phyloP scores from a whole-genome alignment of 2,113 vertebrate species.

The Phocoena phocoena region DNA sequence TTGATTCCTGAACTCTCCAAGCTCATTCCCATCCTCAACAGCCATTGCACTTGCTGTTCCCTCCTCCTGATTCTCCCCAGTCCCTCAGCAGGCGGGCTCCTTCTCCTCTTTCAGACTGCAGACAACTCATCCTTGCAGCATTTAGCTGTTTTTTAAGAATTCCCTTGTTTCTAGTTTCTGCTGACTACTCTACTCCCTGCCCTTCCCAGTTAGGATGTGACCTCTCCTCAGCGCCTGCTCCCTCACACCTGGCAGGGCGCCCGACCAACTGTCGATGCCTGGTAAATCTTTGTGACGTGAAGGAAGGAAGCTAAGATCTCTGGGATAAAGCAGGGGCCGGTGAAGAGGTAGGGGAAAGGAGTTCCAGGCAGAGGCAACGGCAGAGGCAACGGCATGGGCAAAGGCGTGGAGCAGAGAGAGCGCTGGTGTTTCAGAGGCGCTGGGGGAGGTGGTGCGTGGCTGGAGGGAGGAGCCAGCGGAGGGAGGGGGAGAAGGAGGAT shows the following conservation, averaged over 20 bases:
- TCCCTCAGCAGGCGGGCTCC: neutral
- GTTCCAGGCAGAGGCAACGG: neutral
- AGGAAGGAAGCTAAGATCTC: neutral
- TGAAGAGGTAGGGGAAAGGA: neutral
- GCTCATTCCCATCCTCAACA: neutral
- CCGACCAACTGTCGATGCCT: neutral
- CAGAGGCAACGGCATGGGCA: neutral
- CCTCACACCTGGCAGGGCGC: neutral
- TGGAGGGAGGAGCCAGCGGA: neutral
- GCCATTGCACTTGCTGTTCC: neutral
- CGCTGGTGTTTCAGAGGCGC: neutral
- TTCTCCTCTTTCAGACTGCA: neutral
- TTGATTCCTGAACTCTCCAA: neutral
- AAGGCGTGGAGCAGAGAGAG: neutral
- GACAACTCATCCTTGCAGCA: neutral
- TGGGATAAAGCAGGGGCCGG: too few species aligned
- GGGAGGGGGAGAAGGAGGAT: neutral
- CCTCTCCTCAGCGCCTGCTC: neutral
- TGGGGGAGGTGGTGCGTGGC: neutral
- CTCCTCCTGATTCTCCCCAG: neutral
- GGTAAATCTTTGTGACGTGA: neutral
- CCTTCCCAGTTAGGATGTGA: neutral
- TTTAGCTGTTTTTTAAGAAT: neutral
- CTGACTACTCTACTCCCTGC: neutral
- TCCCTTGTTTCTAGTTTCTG: neutral